Percentiles rank a stretch among this genome's conserved stretches.
Conservation (phyloP, 2,113 vertebrate genomes). For the Himantopus leucocephalus region DNA sequence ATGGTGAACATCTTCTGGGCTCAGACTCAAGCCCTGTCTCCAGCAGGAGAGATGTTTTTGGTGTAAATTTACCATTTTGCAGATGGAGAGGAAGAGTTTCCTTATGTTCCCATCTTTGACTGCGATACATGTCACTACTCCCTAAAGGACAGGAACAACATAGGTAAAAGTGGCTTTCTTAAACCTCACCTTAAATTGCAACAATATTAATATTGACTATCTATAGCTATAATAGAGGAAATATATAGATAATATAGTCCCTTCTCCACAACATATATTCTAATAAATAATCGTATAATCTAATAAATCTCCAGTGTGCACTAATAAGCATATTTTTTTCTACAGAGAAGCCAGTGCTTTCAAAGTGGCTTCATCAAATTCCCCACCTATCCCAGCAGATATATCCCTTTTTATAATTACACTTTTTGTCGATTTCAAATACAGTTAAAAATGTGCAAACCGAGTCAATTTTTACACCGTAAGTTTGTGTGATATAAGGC, state of each 20-base stretch:
- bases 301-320: constrained; percentile 1
- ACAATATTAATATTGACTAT: constrained; percentile 29
- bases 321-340: constrained; percentile 38
- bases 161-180: neutral
- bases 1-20: neutral
- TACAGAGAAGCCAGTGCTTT: neutral
- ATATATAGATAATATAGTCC: neutral
- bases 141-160: neutral
- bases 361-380: constrained; percentile 29
- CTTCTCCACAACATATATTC: neutral
- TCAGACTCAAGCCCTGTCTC: neutral
- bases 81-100: neutral
- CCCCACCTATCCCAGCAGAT: constrained; percentile 30
- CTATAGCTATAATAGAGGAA: neutral
- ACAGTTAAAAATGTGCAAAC: constrained; percentile 68
- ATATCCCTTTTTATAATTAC: constrained; percentile 60
- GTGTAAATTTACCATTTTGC: neutral
- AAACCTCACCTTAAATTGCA: neutral
- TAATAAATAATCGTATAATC: constrained; percentile 47
- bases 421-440: constrained; percentile 59
- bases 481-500: constrained; percentile 56
- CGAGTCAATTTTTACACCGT: constrained; percentile 53
- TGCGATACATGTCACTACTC: neutral
- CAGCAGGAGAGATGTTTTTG: neutral
- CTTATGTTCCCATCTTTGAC: neutral